Evolutionary conservation across 2,113 vertebrate species (phyloP).

Genomic region (Dicrurus megarhynchus): DNA sequence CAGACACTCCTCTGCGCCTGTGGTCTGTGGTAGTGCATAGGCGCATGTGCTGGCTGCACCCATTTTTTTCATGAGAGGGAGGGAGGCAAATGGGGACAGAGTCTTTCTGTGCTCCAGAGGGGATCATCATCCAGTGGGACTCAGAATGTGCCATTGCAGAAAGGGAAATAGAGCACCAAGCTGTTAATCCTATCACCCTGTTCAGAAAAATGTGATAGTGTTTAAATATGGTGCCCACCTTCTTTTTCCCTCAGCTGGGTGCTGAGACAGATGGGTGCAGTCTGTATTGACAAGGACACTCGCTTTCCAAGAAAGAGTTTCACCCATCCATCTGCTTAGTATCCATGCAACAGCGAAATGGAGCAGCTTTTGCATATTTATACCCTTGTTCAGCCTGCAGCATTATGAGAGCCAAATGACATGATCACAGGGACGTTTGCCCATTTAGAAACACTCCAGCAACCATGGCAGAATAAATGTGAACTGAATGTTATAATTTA

Average conservation of each 20-base stretch:
- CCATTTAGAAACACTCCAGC: conserved; percentile 49
- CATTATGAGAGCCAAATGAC: conserved; percentile 41
- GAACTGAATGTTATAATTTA: not conserved
- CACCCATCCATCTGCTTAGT: conserved; percentile 60
- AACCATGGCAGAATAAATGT: conserved; percentile 8
- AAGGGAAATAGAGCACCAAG: not conserved
- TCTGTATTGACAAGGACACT: conserved; percentile 12
- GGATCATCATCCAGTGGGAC: not conserved
- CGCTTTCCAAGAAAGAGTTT: conserved; percentile 45
- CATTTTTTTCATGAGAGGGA: not conserved
- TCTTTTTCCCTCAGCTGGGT: not conserved
- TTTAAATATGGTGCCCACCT: not conserved
- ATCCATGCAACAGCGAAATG: conserved; percentile 55
- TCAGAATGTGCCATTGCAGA: not conserved
- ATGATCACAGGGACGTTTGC: conserved; percentile 48
- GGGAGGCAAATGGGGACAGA: not conserved
- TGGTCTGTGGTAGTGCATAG: not conserved
- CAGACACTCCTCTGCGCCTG: not conserved
- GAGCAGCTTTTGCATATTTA: conserved; percentile 67
- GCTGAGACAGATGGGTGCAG: conserved; percentile 34
- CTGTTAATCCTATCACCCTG: not conserved
- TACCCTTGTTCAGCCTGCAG: conserved; percentile 37
- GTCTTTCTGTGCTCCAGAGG: not conserved
- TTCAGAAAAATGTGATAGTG: not conserved
- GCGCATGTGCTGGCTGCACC: not conserved